phyloP scores from a whole-genome alignment of 2,797 vertebrate genomes.

The Octomys mimax region DNA sequence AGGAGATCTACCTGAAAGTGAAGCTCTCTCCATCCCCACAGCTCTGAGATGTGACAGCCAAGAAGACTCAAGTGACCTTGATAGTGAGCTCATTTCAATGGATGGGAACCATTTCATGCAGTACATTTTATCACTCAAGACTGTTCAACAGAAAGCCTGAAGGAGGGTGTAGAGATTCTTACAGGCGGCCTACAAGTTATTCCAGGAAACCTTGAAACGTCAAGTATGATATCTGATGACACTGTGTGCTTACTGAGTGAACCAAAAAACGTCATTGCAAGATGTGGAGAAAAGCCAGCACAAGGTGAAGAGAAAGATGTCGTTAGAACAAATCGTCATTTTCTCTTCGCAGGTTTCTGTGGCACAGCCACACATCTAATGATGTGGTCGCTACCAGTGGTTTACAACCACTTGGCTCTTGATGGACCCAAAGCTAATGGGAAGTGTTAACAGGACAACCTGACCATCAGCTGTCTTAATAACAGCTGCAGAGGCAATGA shows the following conservation, averaged over 20 bases:
- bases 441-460: conserved; percentile 81
- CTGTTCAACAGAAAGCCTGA: not conserved
- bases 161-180: not conserved
- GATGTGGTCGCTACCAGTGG: conserved; percentile 82
- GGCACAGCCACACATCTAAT: conserved; percentile 82
- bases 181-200: conserved; percentile 15
- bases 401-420: conserved; percentile 85
- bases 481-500: conserved; percentile 76
- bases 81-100: not conserved
- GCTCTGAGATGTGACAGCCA: not conserved
- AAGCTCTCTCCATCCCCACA: not conserved
- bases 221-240: not conserved
- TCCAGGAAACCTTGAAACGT: not conserved
- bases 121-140: conserved; percentile 34
- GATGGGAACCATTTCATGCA: not conserved
- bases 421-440: conserved; percentile 85
- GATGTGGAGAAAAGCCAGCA: not conserved
- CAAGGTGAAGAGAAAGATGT: conserved; percentile 16
- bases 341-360: conserved; percentile 81
- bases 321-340: conserved; percentile 62
- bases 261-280: not conserved
- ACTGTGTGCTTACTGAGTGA: not conserved
- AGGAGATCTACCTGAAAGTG: not conserved
- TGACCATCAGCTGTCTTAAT: conserved; percentile 84
- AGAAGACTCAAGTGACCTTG: not conserved